Conservation (phyloP, 2,113 vertebrate genomes). For the Strix aluco region DNA sequence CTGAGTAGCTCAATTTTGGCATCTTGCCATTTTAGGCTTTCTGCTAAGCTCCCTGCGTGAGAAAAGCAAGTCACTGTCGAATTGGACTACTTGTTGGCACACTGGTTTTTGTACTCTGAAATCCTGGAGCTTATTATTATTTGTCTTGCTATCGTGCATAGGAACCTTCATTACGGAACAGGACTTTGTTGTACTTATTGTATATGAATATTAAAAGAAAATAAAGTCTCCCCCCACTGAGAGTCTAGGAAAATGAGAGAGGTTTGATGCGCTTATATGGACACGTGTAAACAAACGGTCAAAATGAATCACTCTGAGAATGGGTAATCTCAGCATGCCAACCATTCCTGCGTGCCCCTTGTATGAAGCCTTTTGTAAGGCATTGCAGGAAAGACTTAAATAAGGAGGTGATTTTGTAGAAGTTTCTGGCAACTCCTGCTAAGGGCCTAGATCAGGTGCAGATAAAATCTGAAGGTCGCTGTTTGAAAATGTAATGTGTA, state of each 20-base stretch:
- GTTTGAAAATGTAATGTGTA: not conserved
- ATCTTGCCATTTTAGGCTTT: not conserved
- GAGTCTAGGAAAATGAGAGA: not conserved
- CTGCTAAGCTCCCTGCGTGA: not conserved
- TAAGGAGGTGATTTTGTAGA: not conserved
- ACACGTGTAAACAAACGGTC: rapidly evolving
- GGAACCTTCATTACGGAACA: not conserved
- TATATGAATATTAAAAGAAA: not conserved
- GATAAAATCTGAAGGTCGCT: not conserved
- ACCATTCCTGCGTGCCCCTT: rapidly evolving
- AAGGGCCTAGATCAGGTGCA: not conserved
- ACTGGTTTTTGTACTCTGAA: not conserved
- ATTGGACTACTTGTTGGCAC: not conserved
- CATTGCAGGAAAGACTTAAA: not conserved
- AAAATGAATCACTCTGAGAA: not conserved
- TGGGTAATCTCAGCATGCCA: not conserved
- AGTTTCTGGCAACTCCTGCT: not conserved
- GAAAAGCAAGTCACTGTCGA: not conserved
- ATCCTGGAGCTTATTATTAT: not conserved
- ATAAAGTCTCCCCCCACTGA: not conserved
- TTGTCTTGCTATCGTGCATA: not conserved
- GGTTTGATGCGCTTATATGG: not conserved
- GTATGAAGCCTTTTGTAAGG: not conserved
- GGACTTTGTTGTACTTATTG: not conserved
- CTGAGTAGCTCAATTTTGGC: not conserved